Conservation (phyloP, 2,888 invertebrate genomes). For the Galerucella calmariensis region DNA sequence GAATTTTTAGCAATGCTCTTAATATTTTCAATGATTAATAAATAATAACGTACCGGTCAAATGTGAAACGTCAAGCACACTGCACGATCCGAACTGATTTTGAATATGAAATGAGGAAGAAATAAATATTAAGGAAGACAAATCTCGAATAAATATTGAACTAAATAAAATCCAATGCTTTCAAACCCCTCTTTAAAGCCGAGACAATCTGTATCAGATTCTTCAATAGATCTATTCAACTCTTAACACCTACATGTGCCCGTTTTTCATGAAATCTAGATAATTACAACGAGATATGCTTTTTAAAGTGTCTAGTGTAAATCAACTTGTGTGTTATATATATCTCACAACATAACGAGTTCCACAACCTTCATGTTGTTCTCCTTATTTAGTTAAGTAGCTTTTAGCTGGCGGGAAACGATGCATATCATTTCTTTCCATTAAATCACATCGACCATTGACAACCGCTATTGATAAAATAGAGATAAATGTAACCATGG, state of each 20-base stretch:
- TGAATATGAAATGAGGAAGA: too few relatives aligned
- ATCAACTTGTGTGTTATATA: slow-evolving; percentile 34
- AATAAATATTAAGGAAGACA: too few relatives aligned
- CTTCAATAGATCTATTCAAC: background rate
- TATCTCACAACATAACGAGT: slow-evolving; percentile 44
- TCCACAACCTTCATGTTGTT: slow-evolving; percentile 40
- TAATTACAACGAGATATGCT: slow-evolving; percentile 25
- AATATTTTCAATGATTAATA: too few relatives aligned
- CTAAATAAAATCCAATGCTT: too few relatives aligned
- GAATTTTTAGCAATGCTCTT: too few relatives aligned
- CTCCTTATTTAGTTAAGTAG: slow-evolving; percentile 46
- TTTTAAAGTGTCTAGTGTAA: slow-evolving; percentile 22
- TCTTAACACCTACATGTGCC: slow-evolving; percentile 5
- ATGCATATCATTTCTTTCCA: slow-evolving; percentile 47
- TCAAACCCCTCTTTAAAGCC: background rate
- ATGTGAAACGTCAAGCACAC: too few relatives aligned
- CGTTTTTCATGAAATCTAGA: slow-evolving; percentile 15
- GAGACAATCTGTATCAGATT: background rate
- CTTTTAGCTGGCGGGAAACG: slow-evolving; percentile 47
- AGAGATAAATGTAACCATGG: slow-evolving; percentile 42
- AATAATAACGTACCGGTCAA: too few relatives aligned
- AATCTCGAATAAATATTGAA: too few relatives aligned
- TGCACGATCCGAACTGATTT: too few relatives aligned
- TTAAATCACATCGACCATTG: slow-evolving; percentile 47
- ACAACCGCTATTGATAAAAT: slow-evolving; percentile 35